These are phyloP conservation scores for Cynodonichthys magdalenae DNA, from an alignment of 2,797 vertebrate genomes.

Conservation along the genomic window DNA sequence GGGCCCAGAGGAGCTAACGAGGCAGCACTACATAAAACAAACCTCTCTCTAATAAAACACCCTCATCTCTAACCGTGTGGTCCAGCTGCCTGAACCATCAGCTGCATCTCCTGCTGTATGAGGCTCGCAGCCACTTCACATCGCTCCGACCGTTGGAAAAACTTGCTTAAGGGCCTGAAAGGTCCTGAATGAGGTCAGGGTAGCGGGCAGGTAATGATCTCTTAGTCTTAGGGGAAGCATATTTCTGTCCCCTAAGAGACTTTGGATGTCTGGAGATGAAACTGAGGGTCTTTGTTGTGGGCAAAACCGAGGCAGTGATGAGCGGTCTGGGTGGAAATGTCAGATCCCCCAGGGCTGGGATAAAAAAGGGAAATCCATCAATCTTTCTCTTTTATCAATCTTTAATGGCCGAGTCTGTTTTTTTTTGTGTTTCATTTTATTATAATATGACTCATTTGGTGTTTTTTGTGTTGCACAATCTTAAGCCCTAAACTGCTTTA, in stretches of 20 bases:
- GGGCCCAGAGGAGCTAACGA: slow-evolving; percentile 51
- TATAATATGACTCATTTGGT: slow-evolving; percentile 21
- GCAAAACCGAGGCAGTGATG: slow-evolving; percentile 53
- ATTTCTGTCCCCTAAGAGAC: slow-evolving; percentile 32
- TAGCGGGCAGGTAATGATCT: slow-evolving; percentile 50
- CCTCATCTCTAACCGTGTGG: slow-evolving; percentile 40
- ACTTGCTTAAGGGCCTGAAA: slow-evolving; percentile 32
- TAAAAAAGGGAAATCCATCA: slow-evolving; percentile 61
- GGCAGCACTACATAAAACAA: slow-evolving; percentile 61
- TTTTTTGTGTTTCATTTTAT: slow-evolving; percentile 35
- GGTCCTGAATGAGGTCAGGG: slow-evolving; percentile 37
- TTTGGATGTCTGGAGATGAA: slow-evolving; percentile 55
- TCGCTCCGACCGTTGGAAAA: slow-evolving; percentile 34
- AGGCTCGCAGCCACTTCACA: slow-evolving; percentile 28
- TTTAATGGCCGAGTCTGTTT: slow-evolving; percentile 59
- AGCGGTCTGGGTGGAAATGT: slow-evolving; percentile 69
- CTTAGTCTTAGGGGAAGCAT: slow-evolving; percentile 48
- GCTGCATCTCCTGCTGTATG: slow-evolving; percentile 29
- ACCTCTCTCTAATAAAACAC: slow-evolving; percentile 19
- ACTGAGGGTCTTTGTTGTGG: slow-evolving; percentile 71
- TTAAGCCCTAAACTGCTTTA: neutral
- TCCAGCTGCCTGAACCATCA: slow-evolving; percentile 40
- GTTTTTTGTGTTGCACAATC: slow-evolving; percentile 25
- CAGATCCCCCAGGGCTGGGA: slow-evolving; percentile 58
- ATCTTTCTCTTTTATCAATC: slow-evolving; percentile 73